Conservation (phyloP, 30 jellyfish, hydroid and myxozoan genomes). For the Hydra vulgaris region DNA sequence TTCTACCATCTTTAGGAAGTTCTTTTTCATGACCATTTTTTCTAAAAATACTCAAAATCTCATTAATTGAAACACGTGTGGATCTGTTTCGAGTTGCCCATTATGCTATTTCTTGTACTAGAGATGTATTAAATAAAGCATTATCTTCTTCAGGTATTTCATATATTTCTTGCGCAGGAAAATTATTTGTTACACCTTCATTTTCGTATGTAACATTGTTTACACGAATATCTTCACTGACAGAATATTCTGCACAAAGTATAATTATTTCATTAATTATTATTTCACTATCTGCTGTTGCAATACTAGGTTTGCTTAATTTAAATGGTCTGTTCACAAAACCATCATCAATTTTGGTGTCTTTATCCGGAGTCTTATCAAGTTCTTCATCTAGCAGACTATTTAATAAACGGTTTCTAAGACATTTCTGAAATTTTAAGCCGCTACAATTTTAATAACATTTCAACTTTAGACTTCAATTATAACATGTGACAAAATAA, state of each 20-base stretch:
- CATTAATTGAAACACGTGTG: not conserved
- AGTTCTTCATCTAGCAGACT: not conserved
- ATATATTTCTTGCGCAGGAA: not conserved
- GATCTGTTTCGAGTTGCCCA: not conserved
- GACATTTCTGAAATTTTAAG: too few species aligned
- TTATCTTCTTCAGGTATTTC: not conserved
- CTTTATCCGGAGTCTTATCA: not conserved
- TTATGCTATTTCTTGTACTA: not conserved
- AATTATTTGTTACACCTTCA: not conserved
- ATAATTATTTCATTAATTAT: not conserved
- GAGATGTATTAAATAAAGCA: not conserved
- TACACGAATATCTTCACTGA: not conserved
- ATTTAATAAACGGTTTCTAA: not conserved
- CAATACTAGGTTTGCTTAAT: not conserved
- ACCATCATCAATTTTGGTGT: not conserved
- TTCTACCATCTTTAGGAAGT: constrained; percentile 17
- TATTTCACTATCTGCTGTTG: not conserved
- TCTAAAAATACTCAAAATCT: not conserved
- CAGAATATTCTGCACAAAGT: not conserved
- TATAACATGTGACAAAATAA: not conserved
- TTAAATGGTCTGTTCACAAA: not conserved
- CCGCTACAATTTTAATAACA: too few species aligned
- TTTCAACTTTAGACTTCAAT: not conserved
- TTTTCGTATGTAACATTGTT: not conserved
- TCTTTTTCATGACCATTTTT: not conserved